A percentile compares a stretch with the other conserved stretches of the same genome.
phyloP scores from a whole-genome alignment of 2,113 vertebrate species.

The Plotosus lineatus region DNA sequence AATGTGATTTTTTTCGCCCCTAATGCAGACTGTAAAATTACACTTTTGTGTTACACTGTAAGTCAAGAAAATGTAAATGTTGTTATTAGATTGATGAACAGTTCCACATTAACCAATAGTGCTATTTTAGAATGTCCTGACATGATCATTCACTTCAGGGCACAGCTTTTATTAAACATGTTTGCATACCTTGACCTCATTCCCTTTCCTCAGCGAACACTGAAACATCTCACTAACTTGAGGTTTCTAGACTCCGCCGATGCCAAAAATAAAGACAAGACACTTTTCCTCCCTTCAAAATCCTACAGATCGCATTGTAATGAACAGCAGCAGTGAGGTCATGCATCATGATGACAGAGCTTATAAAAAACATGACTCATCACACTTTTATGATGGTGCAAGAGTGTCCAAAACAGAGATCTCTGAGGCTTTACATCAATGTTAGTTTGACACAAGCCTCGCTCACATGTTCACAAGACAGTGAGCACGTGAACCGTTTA shows the following conservation, averaged over 20 bases:
- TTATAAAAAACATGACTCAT: slow-evolving; percentile 39
- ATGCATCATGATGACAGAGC: slow-evolving; percentile 42
- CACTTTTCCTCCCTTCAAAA: slow-evolving; percentile 1
- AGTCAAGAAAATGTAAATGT: slow-evolving; percentile 37
- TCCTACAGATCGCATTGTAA: not conserved
- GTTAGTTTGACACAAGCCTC: slow-evolving; percentile 59
- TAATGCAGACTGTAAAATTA: slow-evolving; percentile 42
- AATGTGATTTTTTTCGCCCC: not conserved
- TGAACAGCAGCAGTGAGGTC: slow-evolving; percentile 5
- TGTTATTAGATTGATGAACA: slow-evolving; percentile 43
- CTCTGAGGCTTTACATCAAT: slow-evolving; percentile 57
- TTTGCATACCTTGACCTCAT: not conserved
- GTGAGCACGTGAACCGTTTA: not conserved
- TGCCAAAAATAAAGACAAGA: slow-evolving; percentile 12
- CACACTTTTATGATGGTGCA: slow-evolving; percentile 60
- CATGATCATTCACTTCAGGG: slow-evolving; percentile 13
- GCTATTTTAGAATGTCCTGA: not conserved
- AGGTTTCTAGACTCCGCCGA: not conserved
- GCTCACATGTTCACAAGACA: slow-evolving; percentile 60
- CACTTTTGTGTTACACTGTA: slow-evolving; percentile 9
- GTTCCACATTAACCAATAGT: slow-evolving; percentile 20
- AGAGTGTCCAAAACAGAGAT: slow-evolving; percentile 48
- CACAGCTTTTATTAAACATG: not conserved
- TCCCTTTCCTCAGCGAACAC: not conserved
- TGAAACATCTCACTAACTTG: slow-evolving; percentile 1